phyloP scores from a whole-genome alignment of 2,797 vertebrate genomes.

The Poeciliopsis turneri region DNA sequence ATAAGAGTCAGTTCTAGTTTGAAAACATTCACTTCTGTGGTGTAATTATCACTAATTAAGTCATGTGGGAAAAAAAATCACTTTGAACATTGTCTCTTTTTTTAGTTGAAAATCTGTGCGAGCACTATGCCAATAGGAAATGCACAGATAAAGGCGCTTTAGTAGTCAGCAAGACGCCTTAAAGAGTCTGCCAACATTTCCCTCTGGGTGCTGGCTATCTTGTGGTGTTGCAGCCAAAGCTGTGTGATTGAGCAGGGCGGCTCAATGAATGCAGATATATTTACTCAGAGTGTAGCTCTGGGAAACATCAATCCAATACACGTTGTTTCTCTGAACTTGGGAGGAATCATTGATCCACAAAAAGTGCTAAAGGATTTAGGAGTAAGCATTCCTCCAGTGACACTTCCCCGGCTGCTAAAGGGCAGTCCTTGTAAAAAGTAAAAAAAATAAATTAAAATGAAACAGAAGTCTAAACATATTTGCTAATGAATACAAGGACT shows the following conservation, averaged over 20 bases:
- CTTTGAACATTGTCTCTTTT: conserved; percentile 72
- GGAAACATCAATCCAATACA: conserved; percentile 68
- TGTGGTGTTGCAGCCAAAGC: conserved; percentile 58
- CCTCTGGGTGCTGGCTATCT: conserved; percentile 67
- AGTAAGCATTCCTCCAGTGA: conserved; percentile 58
- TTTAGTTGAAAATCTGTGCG: conserved; percentile 56
- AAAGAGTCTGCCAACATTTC: conserved; percentile 66
- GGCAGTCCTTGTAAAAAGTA: conserved; percentile 39
- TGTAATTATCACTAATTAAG: conserved; percentile 72
- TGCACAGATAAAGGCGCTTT: conserved; percentile 69
- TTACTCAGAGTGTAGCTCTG: conserved; percentile 63
- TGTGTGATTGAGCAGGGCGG: conserved; percentile 61
- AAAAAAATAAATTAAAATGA: conserved; percentile 19
- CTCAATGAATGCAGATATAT: conserved; percentile 74
- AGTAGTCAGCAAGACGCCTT: conserved; percentile 66
- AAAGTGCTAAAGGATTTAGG: conserved; percentile 72
- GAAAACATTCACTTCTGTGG: conserved; percentile 55
- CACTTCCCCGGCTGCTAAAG: conserved; percentile 41
- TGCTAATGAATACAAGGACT: conserved; percentile 5
- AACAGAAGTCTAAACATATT: conserved; percentile 26
- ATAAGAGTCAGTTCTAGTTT: conserved; percentile 43
- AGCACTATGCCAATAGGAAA: conserved; percentile 58
- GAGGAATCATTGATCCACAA: conserved; percentile 62
- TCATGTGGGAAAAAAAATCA: conserved; percentile 59
- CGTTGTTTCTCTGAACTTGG: conserved; percentile 52